phyloP scores from a whole-genome alignment of 2,797 vertebrate genomes.

The Spatula clypeata region DNA sequence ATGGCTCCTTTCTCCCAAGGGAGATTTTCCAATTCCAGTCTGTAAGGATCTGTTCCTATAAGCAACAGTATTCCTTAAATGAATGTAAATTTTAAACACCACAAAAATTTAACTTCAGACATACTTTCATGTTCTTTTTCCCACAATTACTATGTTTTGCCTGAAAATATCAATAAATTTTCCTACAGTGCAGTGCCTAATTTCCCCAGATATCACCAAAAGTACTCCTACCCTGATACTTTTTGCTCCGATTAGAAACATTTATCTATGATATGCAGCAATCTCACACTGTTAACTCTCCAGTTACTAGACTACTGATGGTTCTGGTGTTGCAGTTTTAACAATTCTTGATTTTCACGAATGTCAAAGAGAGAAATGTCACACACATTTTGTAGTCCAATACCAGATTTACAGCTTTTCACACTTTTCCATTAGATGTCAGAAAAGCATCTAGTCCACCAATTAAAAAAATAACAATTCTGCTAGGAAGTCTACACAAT shows the following conservation, averaged over 20 bases:
- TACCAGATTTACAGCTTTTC: background rate
- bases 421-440: background rate
- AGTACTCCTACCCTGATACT: background rate
- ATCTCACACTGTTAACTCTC: background rate
- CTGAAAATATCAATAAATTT: background rate
- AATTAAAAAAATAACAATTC: background rate
- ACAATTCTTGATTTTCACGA: background rate
- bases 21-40: background rate
- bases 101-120: background rate
- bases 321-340: background rate
- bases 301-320: background rate
- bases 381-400: background rate
- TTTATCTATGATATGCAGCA: background rate
- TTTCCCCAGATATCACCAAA: background rate
- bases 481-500: background rate
- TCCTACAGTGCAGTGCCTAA: background rate
- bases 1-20: background rate
- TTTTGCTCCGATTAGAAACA: background rate
- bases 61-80: background rate
- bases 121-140: background rate
- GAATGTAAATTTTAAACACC: background rate
- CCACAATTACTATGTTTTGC: background rate
- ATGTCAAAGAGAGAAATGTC: background rate
- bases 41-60: background rate
- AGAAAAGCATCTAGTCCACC: background rate